Evolutionary conservation across 2,888 invertebrate species (phyloP).

Genomic region (Acrobasis suavella): DNA sequence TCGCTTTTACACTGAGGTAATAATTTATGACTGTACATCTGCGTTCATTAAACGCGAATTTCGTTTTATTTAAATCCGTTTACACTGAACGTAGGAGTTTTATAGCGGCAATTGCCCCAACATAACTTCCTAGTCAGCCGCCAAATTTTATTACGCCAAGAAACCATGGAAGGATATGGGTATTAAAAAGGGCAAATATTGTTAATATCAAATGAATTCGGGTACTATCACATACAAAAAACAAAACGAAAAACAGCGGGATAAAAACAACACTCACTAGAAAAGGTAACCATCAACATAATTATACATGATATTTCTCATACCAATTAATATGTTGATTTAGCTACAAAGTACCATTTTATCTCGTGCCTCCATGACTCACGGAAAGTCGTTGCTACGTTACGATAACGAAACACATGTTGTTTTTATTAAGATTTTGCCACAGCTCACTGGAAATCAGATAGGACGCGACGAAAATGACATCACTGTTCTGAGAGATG

Average conservation of each 20-base stretch:
- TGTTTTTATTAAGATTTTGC: slow-evolving; percentile 15
- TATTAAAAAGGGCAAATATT: too few relatives aligned
- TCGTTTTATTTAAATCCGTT: slow-evolving; percentile 49
- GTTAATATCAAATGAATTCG: too few relatives aligned
- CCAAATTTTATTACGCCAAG: slow-evolving; percentile 39
- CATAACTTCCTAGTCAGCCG: slow-evolving; percentile 40
- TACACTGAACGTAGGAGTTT: slow-evolving; percentile 49
- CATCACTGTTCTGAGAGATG: slow-evolving; percentile 10
- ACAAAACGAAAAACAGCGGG: too few relatives aligned
- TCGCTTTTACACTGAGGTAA: slow-evolving; percentile 44
- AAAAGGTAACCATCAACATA: too few relatives aligned
- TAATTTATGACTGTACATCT: slow-evolving; percentile 63
- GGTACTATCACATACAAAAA: too few relatives aligned
- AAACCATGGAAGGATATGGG: slow-evolving; percentile 24
- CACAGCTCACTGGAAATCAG: slow-evolving; percentile 22
- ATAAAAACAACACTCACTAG: neutral
- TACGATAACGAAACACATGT: slow-evolving; percentile 25
- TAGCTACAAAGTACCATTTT: slow-evolving; percentile 5
- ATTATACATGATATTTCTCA: too few relatives aligned
- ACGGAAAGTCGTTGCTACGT: slow-evolving; percentile 7
- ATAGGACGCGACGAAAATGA: slow-evolving; percentile 23
- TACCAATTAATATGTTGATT: neutral
- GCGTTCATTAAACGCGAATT: slow-evolving; percentile 54
- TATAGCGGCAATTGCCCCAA: slow-evolving; percentile 44
- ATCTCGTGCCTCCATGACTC: slow-evolving; percentile 10